Base-by-base conservation (phyloP, 2,888 invertebrate species). In the Balanococcus diminutus region DNA sequence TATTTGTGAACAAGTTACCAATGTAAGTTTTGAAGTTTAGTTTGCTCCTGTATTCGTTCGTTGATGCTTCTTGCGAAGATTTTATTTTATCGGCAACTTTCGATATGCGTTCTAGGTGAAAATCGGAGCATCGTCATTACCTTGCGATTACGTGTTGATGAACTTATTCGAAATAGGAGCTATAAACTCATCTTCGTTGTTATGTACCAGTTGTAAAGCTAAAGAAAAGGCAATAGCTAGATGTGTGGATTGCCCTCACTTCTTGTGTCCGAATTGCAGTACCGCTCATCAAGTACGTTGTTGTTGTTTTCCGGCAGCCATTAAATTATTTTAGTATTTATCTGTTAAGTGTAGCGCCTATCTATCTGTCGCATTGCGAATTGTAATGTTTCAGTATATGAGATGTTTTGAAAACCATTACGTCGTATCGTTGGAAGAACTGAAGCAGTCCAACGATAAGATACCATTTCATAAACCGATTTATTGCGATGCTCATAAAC, bases 381-480 rank as follows among this genome's bases (percentile, higher is more conserved):
- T 67, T 28, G 61, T 31, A 16, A 42, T 16, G 42, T 81, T 84
- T 0, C 84, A 89, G 89, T 97, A 95, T 89, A 98, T 98, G 98
- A 93, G 97, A 88, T 97, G 98, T 91, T 98, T 98, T 90, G 98
- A 98, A 90, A 96, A 96, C 89, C 98, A 98, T 90, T 93, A 95
- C 90, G 97, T 97, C 56, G 94, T 97, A 84, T 94, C 95, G 72
- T 94, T 98, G 89, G 97, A 97, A 89, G 96, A 96, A 88, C 92
- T 97, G 94, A 89, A 93, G 88, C 94, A 94, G 88, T 91, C 91
- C 42, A 94, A 94, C 88, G 94, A 95, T 89, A 94, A 94, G 89
- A 92, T 96, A 88, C 94, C 95, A 84, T 94, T 97, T 88, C 97
- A 97, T 89, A 96, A 96, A 90, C 96, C 97, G 56, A 93, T 98